phyloP scores from a whole-genome alignment of 2,113 vertebrate species.

The Vidua macroura region DNA sequence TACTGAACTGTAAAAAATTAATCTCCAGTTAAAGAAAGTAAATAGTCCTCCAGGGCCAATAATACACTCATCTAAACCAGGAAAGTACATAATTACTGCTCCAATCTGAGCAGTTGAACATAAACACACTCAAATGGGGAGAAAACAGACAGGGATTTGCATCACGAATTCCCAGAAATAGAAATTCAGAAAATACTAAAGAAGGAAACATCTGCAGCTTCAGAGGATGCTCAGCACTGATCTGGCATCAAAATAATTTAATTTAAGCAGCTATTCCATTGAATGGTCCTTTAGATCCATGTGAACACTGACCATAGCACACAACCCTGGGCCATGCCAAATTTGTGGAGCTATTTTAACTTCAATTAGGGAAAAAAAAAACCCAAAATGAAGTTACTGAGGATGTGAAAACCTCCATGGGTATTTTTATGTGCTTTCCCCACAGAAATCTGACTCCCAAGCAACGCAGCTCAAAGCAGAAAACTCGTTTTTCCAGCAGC shows the following conservation, averaged over 20 bases:
- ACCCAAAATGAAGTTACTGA: not conserved
- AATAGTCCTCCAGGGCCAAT: constrained; percentile 19
- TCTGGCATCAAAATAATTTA: not conserved
- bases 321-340: not conserved
- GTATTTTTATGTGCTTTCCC: not conserved
- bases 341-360: not conserved
- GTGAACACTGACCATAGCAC: not conserved
- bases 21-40: not conserved
- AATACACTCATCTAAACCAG: not conserved
- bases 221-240: not conserved
- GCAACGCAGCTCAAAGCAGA: not conserved
- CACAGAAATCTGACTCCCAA: not conserved
- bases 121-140: not conserved
- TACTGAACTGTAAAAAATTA: not conserved
- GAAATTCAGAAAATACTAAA: not conserved
- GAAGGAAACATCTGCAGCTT: not conserved
- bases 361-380: not conserved
- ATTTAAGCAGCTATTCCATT: not conserved
- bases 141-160: not conserved
- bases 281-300: rapidly evolving
- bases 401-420: not conserved
- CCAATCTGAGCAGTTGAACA: not conserved
- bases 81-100: not conserved
- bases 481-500: not conserved
- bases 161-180: not conserved